A percentile compares a stretch with the other conserved stretches of the same genome.
These are phyloP conservation scores for Lagopus leucura DNA, from an alignment of 2,113 vertebrate genomes.

Conservation along the genomic window DNA sequence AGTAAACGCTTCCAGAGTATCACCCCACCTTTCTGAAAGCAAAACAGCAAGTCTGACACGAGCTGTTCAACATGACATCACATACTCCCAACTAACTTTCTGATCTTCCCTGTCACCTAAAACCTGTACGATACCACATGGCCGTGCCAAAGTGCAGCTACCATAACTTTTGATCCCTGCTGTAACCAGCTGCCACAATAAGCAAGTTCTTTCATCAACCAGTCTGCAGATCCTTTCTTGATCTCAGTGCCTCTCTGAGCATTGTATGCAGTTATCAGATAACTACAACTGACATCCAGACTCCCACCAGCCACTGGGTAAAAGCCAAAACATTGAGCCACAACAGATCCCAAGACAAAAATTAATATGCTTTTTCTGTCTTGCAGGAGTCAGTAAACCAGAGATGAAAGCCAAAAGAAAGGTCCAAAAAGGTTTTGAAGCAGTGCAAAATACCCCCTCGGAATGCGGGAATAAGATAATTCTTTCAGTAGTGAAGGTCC, in stretches of 20 bases:
- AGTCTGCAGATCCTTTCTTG: background rate
- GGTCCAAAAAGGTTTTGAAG: conserved; percentile 21
- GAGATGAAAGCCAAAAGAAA: conserved; percentile 25
- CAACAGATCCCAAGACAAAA: background rate
- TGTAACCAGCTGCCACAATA: conserved; percentile 7
- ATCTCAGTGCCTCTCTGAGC: conserved; percentile 9
- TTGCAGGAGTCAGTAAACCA: conserved; percentile 14
- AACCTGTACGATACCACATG: background rate
- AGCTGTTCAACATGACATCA: background rate
- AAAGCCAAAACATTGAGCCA: background rate
- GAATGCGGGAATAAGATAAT: background rate
- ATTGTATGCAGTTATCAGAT: conserved; percentile 34
- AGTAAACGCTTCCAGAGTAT: background rate
- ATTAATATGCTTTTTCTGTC: background rate
- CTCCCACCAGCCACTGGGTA: conserved; percentile 13
- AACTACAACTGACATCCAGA: conserved; percentile 54
- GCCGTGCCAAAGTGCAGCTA: background rate
- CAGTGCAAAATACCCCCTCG: background rate
- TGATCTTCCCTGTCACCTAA: background rate
- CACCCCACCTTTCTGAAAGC: background rate
- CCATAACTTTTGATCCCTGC: background rate
- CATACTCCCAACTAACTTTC: background rate
- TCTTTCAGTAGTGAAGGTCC: background rate
- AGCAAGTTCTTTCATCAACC: background rate
- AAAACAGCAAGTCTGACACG: background rate